phyloP scores from a whole-genome alignment of 35 echinoderm and acorn worm genomes.

The Apostichopus californicus region DNA sequence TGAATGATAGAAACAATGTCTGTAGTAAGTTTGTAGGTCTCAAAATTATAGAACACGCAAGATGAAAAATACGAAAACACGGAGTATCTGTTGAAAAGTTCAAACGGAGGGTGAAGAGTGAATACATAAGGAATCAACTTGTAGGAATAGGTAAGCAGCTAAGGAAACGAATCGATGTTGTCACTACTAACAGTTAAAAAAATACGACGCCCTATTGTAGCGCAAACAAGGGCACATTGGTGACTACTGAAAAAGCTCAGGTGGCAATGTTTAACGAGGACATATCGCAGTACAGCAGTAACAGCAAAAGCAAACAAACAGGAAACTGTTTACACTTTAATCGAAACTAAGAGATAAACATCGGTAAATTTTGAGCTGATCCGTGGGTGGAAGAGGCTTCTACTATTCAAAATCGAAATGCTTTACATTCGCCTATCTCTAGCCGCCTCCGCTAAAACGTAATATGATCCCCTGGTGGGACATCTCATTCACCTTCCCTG shows the following conservation, averaged over 20 bases:
- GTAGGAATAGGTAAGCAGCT: neutral
- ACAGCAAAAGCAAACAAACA: neutral
- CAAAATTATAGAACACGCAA: neutral
- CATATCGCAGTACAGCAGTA: neutral
- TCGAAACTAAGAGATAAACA: too few relatives aligned
- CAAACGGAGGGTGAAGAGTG: too few relatives aligned
- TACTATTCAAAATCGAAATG: too few relatives aligned
- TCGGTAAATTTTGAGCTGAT: neutral
- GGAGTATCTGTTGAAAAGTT: too few relatives aligned
- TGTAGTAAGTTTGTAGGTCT: neutral
- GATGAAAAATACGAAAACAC: neutral
- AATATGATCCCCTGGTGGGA: constrained; percentile 22
- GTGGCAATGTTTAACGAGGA: neutral
- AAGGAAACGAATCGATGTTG: neutral
- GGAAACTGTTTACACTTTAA: neutral
- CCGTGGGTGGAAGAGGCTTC: neutral
- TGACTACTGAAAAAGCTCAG: too few relatives aligned
- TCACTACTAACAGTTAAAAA: too few relatives aligned
- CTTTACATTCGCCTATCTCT: neutral
- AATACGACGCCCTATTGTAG: too few relatives aligned
- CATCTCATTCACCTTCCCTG: constrained; percentile 13
- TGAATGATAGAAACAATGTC: too few relatives aligned
- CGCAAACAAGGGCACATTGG: too few relatives aligned
- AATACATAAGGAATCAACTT: constrained; percentile 20
- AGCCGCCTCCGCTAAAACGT: constrained; percentile 33